These are phyloP conservation scores for Todus mexicanus DNA, from an alignment of 2,797 vertebrate species.

Conservation along the genomic window DNA sequence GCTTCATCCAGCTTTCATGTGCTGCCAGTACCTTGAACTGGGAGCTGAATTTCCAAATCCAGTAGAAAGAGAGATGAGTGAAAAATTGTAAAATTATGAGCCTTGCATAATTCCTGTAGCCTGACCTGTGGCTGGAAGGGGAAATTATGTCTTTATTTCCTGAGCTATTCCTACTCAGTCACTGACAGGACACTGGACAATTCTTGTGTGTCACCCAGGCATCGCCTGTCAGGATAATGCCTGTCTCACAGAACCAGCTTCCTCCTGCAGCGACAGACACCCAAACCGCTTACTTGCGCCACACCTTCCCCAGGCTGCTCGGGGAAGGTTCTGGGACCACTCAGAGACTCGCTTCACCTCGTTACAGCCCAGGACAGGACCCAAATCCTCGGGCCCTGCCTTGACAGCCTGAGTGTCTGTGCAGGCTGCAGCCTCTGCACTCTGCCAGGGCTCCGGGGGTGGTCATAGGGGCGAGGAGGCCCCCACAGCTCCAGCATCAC, in stretches of 20 bases:
- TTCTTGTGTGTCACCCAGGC: not conserved
- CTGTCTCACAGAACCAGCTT: rapidly evolving
- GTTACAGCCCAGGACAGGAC: rapidly evolving
- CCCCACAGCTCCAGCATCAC: not conserved
- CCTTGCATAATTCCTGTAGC: not conserved
- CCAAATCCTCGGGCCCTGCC: not conserved
- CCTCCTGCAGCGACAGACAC: not conserved
- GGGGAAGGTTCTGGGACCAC: not conserved
- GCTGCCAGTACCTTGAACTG: not conserved
- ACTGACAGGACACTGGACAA: too few relatives aligned
- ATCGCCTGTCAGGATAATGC: not conserved
- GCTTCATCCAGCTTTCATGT: not conserved
- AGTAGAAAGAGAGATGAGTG: too few relatives aligned
- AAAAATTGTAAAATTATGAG: rapidly evolving
- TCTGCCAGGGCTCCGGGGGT: not conserved
- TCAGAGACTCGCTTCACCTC: not conserved
- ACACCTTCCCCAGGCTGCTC: not conserved
- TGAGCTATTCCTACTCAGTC: not conserved
- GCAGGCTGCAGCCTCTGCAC: too few relatives aligned
- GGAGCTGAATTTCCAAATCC: not conserved
- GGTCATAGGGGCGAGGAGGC: not conserved
- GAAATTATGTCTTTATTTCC: not conserved
- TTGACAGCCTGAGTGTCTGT: not conserved
- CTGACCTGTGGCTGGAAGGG: not conserved
- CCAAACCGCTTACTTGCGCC: rapidly evolving